Base-by-base conservation (phyloP, 2,888 invertebrate genomes). In the Macroteleia sp. region DNA sequence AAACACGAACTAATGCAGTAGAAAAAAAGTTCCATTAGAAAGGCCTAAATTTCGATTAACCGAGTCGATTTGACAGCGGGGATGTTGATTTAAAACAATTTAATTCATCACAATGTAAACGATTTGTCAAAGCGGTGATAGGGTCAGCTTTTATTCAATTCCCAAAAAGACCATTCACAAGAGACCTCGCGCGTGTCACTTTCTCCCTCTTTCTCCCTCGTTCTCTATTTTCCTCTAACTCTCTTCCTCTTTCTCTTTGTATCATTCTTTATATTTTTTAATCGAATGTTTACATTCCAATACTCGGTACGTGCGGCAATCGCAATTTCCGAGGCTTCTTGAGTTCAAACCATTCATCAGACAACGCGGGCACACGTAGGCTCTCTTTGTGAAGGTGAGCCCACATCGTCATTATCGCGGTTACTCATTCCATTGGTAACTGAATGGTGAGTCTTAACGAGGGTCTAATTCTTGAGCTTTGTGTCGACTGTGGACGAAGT, bases 371-470 rank as follows among this genome's bases (percentile, higher is more conserved):
- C 80, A 79, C 80, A 81, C 81, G 81, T 78, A 81, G 80, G 36
- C 48, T 41, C 8, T 10, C 44, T 32, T 41, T 61, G 48, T 44
- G 42, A 56, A 54, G 44, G 56, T 64, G 67, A 75, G 61, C 82
- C 81, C 83, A 82, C 83, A 80, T 82, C 59, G 71, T 82, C 81
- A 79, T 82, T 79, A 74, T 57, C 73, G 22, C 48, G 59, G 69
- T 74, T 74, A 64, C 70, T 44, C 70, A 44, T 79, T 44, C 62
- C 28, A 42, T 66, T 30, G 14, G 20, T 41, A 42, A 79, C 81
- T 83, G 70, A 82, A 81, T 79, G 46, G 70, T 22, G 34, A 22
- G 39, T 42, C 61, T 62, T 80, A 75, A 83, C 81, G 80, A 78
- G 79, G 78, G 71, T 73, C 79, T 81, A 80, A 83, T 83, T 83